A percentile compares a stretch with the other conserved stretches of the same genome.
These are phyloP conservation scores for Gryllus bimaculatus DNA, from an alignment of 1,140 invertebrate genomes.

Conservation along the genomic window DNA sequence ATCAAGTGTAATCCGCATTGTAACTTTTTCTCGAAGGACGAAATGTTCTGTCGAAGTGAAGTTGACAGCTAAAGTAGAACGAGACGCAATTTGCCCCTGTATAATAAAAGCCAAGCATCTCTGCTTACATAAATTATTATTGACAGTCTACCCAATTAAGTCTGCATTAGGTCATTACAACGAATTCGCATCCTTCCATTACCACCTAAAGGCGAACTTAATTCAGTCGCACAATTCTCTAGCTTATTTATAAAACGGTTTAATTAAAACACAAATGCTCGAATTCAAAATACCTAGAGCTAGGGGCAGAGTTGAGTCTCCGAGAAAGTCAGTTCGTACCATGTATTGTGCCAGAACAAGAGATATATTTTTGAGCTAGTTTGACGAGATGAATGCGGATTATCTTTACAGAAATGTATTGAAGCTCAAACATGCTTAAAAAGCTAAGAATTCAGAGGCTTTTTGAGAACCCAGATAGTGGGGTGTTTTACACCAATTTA, in stretches of 20 bases:
- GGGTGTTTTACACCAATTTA: slow-evolving; percentile 4
- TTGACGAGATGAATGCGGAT: neutral
- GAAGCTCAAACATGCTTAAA: neutral
- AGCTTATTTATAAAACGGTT: too few species aligned
- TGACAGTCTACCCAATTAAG: neutral
- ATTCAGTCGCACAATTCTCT: too few species aligned
- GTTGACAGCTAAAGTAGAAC: neutral
- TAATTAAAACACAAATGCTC: too few species aligned
- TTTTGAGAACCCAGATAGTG: slow-evolving; percentile 4
- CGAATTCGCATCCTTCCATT: neutral
- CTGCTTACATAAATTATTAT: neutral
- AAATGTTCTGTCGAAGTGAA: neutral
- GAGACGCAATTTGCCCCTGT: neutral
- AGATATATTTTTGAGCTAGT: neutral
- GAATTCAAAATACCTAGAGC: too few species aligned
- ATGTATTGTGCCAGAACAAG: neutral
- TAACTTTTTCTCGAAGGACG: neutral
- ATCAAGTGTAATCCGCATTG: neutral
- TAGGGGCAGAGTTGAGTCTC: neutral
- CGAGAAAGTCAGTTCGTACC: neutral
- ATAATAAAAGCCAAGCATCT: neutral
- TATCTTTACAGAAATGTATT: neutral
- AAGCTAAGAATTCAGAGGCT: neutral
- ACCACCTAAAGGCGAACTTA: neutral
- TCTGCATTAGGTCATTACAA: neutral